These are phyloP conservation scores for Arion vulgaris DNA, from an alignment of 1,140 invertebrate genomes.

Conservation along the genomic window DNA sequence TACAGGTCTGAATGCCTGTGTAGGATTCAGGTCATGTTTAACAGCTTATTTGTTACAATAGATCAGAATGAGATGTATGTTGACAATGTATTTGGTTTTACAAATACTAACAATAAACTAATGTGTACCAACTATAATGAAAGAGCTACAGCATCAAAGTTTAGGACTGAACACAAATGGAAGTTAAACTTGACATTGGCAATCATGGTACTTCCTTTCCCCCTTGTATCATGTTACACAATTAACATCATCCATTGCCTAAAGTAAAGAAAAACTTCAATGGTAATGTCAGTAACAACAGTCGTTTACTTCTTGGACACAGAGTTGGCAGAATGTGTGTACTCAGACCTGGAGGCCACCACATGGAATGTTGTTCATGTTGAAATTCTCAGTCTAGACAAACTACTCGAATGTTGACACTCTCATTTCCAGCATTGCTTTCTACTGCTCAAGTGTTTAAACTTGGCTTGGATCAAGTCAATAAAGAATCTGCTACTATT, in stretches of 20 bases:
- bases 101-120: no score
- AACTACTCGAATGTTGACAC: not conserved
- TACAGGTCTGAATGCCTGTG: no score
- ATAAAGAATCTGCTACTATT: not conserved
- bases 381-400: not conserved
- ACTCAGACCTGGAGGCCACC: not conserved
- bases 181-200: no score
- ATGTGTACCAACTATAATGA: no score
- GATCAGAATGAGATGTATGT: no score
- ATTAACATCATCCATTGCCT: not conserved
- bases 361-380: not conserved
- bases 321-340: constrained; percentile 1
- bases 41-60: no score
- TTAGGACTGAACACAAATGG: no score
- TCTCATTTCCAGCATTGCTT: not conserved
- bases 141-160: no score
- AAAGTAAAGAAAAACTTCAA: not conserved
- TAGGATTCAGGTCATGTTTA: no score
- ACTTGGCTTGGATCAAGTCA: not conserved
- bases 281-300: not conserved
- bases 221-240: no score
- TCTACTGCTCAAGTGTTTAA: not conserved
- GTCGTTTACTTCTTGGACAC: not conserved
- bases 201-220: no score
- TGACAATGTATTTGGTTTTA: no score